These are phyloP conservation scores for Blastomussa wellsi DNA, from an alignment of 92 coral and sea anemone species.

Conservation along the genomic window DNA sequence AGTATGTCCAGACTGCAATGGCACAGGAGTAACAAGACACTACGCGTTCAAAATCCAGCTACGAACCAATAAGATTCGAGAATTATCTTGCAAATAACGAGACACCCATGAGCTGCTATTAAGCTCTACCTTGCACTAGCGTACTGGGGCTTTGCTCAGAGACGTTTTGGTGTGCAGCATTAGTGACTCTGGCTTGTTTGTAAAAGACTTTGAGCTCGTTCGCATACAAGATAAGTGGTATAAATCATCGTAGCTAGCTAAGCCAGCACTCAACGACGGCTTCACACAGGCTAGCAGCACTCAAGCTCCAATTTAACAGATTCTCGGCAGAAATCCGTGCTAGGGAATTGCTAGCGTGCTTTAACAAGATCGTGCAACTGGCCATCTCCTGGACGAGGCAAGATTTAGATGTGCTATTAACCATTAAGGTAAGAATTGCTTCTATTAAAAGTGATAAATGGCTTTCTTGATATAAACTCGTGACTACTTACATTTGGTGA, in stretches of 20 bases:
- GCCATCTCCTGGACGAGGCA: background rate
- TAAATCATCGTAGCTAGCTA: slow-evolving; percentile 71
- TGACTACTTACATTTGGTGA: background rate
- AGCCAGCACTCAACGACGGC: too few relatives aligned
- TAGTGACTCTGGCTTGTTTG: slow-evolving; percentile 62
- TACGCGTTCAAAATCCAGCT: background rate
- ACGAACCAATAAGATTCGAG: background rate
- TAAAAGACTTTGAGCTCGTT: slow-evolving; percentile 35
- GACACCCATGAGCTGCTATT: background rate
- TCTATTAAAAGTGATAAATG: background rate
- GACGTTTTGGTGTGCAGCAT: slow-evolving; percentile 34
- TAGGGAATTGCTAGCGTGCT: slow-evolving; percentile 60
- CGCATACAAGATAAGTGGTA: slow-evolving; percentile 49
- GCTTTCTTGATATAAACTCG: background rate
- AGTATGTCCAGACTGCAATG: background rate
- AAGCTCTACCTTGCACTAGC: background rate
- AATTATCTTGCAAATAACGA: background rate
- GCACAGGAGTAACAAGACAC: background rate
- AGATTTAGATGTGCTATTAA: background rate
- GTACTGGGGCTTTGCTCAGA: background rate
- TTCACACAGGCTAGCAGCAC: too few relatives aligned
- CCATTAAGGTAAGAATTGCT: background rate
- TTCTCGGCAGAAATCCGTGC: slow-evolving; percentile 68
- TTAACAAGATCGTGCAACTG: slow-evolving; percentile 51
- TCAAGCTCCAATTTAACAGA: slow-evolving; percentile 75